A percentile compares a stretch with the other conserved stretches of the same genome.
These are phyloP conservation scores for Nesoenas mayeri DNA, from an alignment of 2,113 vertebrate species.

Conservation along the genomic window DNA sequence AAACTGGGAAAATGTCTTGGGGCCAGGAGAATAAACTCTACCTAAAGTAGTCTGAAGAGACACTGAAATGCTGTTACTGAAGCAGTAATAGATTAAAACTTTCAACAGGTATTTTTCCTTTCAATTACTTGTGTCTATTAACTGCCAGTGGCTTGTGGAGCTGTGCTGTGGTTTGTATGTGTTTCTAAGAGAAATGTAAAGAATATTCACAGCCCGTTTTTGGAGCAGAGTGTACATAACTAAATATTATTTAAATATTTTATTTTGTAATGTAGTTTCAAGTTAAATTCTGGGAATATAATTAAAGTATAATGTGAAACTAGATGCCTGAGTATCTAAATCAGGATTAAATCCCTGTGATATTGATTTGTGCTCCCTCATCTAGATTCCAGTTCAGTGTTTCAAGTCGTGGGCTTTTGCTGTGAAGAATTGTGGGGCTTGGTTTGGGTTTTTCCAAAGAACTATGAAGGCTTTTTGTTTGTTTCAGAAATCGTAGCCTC, in stretches of 20 bases:
- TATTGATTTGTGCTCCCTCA: neutral
- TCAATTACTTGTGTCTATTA: neutral
- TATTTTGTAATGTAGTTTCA: conserved; percentile 33
- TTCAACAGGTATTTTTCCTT: neutral
- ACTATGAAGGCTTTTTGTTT: neutral
- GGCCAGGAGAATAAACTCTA: neutral
- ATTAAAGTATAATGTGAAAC: neutral
- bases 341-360: neutral
- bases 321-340: neutral
- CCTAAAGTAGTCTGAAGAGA: neutral
- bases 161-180: conserved; percentile 26
- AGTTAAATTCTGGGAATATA: neutral
- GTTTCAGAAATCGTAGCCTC: neutral
- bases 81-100: neutral
- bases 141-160: neutral
- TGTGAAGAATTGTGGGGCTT: neutral
- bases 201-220: neutral
- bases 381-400: neutral
- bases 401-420: neutral
- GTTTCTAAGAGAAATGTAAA: conserved; percentile 48
- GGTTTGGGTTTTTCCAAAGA: neutral
- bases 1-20: neutral
- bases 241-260: neutral
- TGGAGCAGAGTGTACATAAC: conserved; percentile 33
- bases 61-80: neutral